Base-by-base conservation (phyloP, 2,888 invertebrate genomes). In the Conchocele bisecta region DNA sequence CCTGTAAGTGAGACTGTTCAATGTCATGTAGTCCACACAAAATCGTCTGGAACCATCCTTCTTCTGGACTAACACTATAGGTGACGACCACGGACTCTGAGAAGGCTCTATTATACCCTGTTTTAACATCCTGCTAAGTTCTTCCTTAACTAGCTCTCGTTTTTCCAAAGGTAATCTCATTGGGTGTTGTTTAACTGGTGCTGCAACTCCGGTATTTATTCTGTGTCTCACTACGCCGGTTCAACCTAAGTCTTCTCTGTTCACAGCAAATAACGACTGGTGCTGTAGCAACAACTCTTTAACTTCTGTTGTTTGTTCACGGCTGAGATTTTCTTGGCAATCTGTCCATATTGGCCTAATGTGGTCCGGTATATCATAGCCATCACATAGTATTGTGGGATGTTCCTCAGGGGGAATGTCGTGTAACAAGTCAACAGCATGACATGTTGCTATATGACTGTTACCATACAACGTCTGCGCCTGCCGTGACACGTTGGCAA, bases 1-100 rank as follows among this genome's bases (percentile, higher is more conserved):
- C 37, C 65, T 64, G 11, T 51, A 9, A n/a, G 64, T 65, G 3
- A 65, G 9, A 24, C 31, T 46, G 60, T 86, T 87, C 4, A 88
- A 37, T 7, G 46, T 31, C n/a, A 85, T 29, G 48, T 81, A 87
- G 50, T 87, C 86, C 9, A 84, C 69, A 42, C 86, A 86, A 13
- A 81, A 76, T 48, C 79, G 73, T 37, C 51, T 73, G 7, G 51
- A 59, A n/a, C 81, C 85, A 61, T 86, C 79, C 60, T 88, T 88
- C 75, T 91, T 91, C 20, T 77, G 77, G 1, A 89, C 89, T 0
- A 91, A 48, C 2, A 90, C 87, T 4, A 90, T 79, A 0, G 89
- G 90, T 1, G 86, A 79, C 5, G 85, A 76, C 87, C 88, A 91
- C 0, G 90, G 89, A 24, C 84, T 84, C 3, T 60, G 70, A 2